phyloP scores from a whole-genome alignment of 2,888 invertebrate species.

The Ophraella communa region DNA sequence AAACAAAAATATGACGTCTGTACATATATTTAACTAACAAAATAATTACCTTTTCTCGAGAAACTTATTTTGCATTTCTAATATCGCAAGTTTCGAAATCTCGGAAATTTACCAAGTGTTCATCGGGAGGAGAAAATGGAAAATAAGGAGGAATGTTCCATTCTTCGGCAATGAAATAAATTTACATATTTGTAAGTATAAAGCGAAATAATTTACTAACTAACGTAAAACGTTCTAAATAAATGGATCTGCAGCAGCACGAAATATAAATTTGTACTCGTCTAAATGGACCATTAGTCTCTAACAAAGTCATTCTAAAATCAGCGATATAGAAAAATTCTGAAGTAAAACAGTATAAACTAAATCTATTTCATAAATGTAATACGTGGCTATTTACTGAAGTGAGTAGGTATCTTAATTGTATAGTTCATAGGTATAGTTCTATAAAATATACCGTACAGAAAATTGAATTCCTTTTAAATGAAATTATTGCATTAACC shows the following conservation, averaged over 20 bases:
- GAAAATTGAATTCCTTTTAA: too few species aligned
- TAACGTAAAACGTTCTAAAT: conserved; percentile 16
- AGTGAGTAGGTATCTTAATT: too few species aligned
- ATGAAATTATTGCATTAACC: too few species aligned
- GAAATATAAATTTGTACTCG: conserved; percentile 14
- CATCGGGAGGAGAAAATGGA: conserved; percentile 23
- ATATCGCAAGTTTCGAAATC: conserved; percentile 3
- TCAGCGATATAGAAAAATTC: too few species aligned
- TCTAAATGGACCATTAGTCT: too few species aligned
- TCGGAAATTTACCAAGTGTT: conserved; percentile 22
- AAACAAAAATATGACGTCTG: neutral
- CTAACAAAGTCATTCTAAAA: too few species aligned
- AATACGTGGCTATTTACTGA: too few species aligned
- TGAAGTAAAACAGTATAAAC: too few species aligned
- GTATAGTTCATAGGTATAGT: too few species aligned
- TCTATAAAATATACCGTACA: too few species aligned
- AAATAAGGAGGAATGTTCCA: conserved; percentile 24
- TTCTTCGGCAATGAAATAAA: conserved; percentile 28
- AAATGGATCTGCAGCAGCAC: conserved; percentile 22
- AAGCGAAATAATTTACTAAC: conserved; percentile 8
- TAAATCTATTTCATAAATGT: too few species aligned
- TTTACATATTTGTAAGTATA: conserved; percentile 31
- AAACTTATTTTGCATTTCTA: conserved; percentile 15
- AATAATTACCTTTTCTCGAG: neutral
- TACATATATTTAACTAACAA: neutral